Percentiles rank a stretch among this genome's conserved stretches.
These are phyloP conservation scores for Potamarius usumacintae DNA, from an alignment of 2,113 vertebrate genomes.

Conservation along the genomic window DNA sequence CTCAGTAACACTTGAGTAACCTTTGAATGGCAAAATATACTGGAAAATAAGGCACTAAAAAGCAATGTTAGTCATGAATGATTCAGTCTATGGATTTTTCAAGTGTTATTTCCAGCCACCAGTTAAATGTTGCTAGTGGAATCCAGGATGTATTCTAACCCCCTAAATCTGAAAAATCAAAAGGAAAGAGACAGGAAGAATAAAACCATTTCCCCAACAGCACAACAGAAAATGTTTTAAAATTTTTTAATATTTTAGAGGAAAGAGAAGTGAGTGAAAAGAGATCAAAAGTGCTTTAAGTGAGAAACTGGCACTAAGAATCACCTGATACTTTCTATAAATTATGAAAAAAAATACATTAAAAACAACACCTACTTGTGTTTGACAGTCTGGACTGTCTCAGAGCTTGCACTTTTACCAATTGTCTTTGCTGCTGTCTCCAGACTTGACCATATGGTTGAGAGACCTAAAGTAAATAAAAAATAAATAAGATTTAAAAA, in stretches of 20 bases:
- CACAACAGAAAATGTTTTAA: neutral
- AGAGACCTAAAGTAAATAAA: slow-evolving; percentile 77
- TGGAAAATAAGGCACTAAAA: slow-evolving; percentile 21
- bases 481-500: neutral
- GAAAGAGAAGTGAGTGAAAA: neutral
- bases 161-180: slow-evolving; percentile 73
- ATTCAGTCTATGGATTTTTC: slow-evolving; percentile 51
- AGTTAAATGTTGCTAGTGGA: slow-evolving; percentile 62
- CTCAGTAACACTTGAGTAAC: slow-evolving; percentile 2
- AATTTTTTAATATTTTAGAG: neutral
- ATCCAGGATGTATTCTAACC: slow-evolving; percentile 68
- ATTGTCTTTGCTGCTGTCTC: slow-evolving; percentile 88
- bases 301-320: neutral
- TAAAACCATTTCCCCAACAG: slow-evolving; percentile 53
- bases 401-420: slow-evolving; percentile 83
- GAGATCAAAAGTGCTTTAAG: neutral
- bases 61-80: slow-evolving; percentile 48
- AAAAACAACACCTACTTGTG: slow-evolving; percentile 86
- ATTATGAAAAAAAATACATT: neutral
- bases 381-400: slow-evolving; percentile 87
- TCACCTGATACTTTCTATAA: neutral
- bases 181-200: slow-evolving; percentile 35
- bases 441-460: slow-evolving; percentile 89
- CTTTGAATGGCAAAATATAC: neutral
- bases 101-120: slow-evolving; percentile 40